These are phyloP conservation scores for Hyperoplus immaculatus DNA, from an alignment of 2,797 vertebrate genomes.

Conservation along the genomic window DNA sequence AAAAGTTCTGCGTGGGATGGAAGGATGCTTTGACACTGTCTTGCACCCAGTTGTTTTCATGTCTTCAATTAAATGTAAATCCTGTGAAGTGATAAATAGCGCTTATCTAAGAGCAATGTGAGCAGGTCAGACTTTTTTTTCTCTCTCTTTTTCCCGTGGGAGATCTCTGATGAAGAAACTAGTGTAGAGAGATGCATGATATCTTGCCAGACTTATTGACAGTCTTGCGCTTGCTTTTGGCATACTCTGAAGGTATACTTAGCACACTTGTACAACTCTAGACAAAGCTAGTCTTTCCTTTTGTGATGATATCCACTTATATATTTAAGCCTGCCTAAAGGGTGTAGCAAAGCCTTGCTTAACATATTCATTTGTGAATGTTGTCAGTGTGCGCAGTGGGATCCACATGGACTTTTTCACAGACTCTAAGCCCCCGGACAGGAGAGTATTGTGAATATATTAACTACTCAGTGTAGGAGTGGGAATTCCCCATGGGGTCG, in stretches of 20 bases:
- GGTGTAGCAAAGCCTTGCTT: slow-evolving; percentile 62
- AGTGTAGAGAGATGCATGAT: slow-evolving; percentile 17
- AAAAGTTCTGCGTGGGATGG: slow-evolving; percentile 30
- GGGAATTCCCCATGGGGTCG: slow-evolving; percentile 57
- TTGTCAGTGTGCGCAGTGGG: slow-evolving; percentile 63
- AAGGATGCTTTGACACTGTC: slow-evolving; percentile 34
- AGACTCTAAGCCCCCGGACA: slow-evolving; percentile 62
- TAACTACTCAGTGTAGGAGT: slow-evolving; percentile 62
- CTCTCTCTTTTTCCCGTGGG: slow-evolving; percentile 23
- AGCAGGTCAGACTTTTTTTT: slow-evolving; percentile 43
- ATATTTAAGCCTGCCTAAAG: slow-evolving; percentile 65
- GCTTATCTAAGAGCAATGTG: slow-evolving; percentile 33
- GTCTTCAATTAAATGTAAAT: slow-evolving; percentile 55
- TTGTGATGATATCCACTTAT: slow-evolving; percentile 66
- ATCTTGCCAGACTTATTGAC: slow-evolving; percentile 49
- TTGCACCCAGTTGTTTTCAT: slow-evolving; percentile 43
- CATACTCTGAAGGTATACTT: slow-evolving; percentile 48
- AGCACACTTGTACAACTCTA: slow-evolving; percentile 56
- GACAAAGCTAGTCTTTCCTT: slow-evolving; percentile 61
- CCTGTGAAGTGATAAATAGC: slow-evolving; percentile 58
- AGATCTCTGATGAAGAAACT: slow-evolving; percentile 31
- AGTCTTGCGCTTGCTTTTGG: slow-evolving; percentile 44
- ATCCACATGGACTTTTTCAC: slow-evolving; percentile 60
- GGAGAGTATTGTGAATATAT: slow-evolving; percentile 75
- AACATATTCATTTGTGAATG: slow-evolving; percentile 74